phyloP scores from a whole-genome alignment of 2,797 vertebrate genomes.

The Chloroceryle amazona region DNA sequence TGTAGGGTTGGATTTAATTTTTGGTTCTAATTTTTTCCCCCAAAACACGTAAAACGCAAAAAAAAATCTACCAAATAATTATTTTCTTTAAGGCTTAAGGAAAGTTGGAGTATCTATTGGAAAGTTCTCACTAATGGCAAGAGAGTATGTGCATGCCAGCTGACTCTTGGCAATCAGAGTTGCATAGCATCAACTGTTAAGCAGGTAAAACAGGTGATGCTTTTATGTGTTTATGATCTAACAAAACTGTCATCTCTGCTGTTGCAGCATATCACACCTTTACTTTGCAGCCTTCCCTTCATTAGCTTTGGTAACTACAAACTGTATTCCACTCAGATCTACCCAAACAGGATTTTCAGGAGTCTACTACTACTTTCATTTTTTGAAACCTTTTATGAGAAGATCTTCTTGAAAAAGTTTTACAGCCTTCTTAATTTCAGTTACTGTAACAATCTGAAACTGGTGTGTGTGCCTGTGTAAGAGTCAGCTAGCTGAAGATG shows the following conservation, averaged over 20 bases:
- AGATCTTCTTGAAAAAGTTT: neutral
- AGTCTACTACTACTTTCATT: neutral
- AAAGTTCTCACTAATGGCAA: neutral
- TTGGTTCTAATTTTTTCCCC: too few species aligned
- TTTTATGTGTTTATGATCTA: neutral
- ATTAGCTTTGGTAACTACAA: neutral
- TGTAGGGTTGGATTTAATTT: neutral
- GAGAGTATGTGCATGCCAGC: accelerated
- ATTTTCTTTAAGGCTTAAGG: neutral
- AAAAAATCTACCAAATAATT: neutral
- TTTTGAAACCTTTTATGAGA: neutral
- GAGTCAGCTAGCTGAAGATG: neutral
- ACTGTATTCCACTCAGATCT: neutral
- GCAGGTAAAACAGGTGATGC: slow-evolving; percentile 3
- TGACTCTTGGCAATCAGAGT: neutral
- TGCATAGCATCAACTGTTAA: neutral
- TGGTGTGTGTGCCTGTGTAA: neutral
- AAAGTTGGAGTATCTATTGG: neutral
- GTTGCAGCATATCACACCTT: neutral
- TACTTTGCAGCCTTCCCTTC: neutral
- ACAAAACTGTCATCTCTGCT: neutral
- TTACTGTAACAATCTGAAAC: neutral
- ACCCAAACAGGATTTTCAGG: neutral
- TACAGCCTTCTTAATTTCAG: neutral
- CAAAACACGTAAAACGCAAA: neutral